Base-by-base conservation (phyloP, 2,113 vertebrate genomes). In the Mugil cephalus region DNA sequence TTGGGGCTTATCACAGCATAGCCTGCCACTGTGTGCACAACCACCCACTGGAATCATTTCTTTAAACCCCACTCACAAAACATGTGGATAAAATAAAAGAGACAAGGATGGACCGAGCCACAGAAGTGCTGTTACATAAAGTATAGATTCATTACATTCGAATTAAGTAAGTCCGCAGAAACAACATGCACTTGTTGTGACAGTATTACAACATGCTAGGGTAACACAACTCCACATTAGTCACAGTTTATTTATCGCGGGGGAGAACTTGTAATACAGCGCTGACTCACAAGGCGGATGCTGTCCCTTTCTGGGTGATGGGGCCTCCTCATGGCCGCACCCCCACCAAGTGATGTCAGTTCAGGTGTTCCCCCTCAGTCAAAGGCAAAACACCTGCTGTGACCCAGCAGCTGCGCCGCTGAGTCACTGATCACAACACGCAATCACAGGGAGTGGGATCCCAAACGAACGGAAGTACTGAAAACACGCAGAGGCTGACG, bases 321-420 rank as follows among this genome's bases (percentile, higher is more conserved):
- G n/a, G 8, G 3, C n/a, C 36, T 63, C 2, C 12, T 1, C 12
- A 4, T 66, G 78, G 48, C 66, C 61, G 47, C 67, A 1, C 64
- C 78, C 58, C 36, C 54, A 6, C 4, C 1, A 18, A 68, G 38
- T 69, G 74, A 75, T 55, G 40, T 79, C 67, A 73, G 48, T 68
- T 7, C 71, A 87, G 82, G 82, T 82, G 82, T 56, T 65, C n/a
- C 17, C 21, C 14, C 2, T 59, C 59, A 60, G 53, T 58, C 43
- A 69, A 30, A 17, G 8, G 14, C 7, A 48, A 35, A 38, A 83
- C 69, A 80, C 52, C 84, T 63, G 74, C 35, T 18, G 52, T 50
- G 62, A 68, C 34, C 18, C 1, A 43, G 48, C 10, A 2, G 5
- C 5, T 17, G 45, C 1, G 10, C 24, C 0, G 46, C 38, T 74